A percentile compares a stretch with the other conserved stretches of the same genome.
These are phyloP conservation scores for Microvelia longipes DNA, from an alignment of 1,140 invertebrate species.

Conservation along the genomic window DNA sequence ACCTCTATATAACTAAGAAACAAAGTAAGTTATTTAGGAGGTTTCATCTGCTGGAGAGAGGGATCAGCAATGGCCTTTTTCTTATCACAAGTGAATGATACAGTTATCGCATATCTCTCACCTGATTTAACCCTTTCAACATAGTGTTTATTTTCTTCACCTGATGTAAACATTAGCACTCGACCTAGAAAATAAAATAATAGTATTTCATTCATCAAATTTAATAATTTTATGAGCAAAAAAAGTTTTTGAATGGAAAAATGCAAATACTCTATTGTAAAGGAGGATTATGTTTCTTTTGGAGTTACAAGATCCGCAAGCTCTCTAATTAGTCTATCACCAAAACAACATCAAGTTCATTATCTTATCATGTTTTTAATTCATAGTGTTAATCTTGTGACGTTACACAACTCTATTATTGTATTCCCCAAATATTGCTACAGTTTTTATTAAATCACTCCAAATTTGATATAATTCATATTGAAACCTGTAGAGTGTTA, in stretches of 20 bases:
- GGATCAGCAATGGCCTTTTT: constrained; percentile 45
- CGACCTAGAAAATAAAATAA: constrained; percentile 34
- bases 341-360: not conserved
- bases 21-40: too few species aligned
- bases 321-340: not conserved
- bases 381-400: not conserved
- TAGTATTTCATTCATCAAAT: not conserved
- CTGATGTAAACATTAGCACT: constrained; percentile 71
- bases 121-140: constrained; percentile 66
- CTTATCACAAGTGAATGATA: constrained; percentile 71
- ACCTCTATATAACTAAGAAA: too few species aligned
- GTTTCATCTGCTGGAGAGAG: not conserved
- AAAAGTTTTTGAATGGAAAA: not conserved
- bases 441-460: too few species aligned
- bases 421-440: too few species aligned
- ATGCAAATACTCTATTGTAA: not conserved
- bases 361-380: too few species aligned
- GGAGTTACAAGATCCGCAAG: not conserved
- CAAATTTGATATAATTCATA: too few species aligned
- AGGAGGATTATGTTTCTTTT: not conserved
- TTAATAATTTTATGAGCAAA: not conserved
- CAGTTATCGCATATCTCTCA: constrained; percentile 57
- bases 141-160: constrained; percentile 64
- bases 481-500: too few species aligned
- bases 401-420: too few species aligned